A percentile compares a stretch with the other conserved stretches of the same genome.
Evolutionary conservation across 1,140 invertebrate genomes (phyloP).

Genomic region (Bilobella aurantiaca): DNA sequence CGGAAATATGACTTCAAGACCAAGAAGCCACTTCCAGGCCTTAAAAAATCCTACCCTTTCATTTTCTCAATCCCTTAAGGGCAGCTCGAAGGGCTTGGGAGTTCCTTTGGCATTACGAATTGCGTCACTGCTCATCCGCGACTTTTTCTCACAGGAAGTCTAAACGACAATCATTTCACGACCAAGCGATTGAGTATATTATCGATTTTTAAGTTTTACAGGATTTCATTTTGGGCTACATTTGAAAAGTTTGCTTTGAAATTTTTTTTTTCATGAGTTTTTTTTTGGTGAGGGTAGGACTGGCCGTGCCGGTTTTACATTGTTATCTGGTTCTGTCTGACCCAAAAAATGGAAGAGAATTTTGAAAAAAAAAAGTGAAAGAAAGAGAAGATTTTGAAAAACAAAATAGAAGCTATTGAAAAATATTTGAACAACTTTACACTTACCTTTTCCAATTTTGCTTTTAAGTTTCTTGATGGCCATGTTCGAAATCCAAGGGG

Average conservation of each 20-base stretch:
- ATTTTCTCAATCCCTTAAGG: background rate
- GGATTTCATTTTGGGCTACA: too few relatives aligned
- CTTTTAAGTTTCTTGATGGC: background rate
- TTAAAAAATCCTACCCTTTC: background rate
- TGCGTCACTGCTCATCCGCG: background rate
- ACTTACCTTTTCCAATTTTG: conserved; percentile 1
- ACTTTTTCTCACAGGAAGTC: background rate
- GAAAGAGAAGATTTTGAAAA: too few relatives aligned
- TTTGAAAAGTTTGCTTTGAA: too few relatives aligned
- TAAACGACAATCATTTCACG: too few relatives aligned
- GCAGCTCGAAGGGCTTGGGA: background rate
- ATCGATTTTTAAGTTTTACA: too few relatives aligned
- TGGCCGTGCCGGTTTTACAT: too few relatives aligned
- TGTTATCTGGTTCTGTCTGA: background rate
- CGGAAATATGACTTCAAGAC: background rate
- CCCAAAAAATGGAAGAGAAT: background rate
- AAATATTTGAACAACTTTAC: too few relatives aligned
- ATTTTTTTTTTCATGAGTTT: too few relatives aligned
- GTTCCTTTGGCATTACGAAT: background rate
- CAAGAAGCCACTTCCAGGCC: background rate
- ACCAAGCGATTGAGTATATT: too few relatives aligned
- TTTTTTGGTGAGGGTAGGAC: too few relatives aligned
- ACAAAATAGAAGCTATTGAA: too few relatives aligned
- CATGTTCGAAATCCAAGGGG: background rate
- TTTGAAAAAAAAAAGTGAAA: too few relatives aligned